phyloP scores from a whole-genome alignment of 53 echinoderm and acorn worm species.

The Luidia sarsii region DNA sequence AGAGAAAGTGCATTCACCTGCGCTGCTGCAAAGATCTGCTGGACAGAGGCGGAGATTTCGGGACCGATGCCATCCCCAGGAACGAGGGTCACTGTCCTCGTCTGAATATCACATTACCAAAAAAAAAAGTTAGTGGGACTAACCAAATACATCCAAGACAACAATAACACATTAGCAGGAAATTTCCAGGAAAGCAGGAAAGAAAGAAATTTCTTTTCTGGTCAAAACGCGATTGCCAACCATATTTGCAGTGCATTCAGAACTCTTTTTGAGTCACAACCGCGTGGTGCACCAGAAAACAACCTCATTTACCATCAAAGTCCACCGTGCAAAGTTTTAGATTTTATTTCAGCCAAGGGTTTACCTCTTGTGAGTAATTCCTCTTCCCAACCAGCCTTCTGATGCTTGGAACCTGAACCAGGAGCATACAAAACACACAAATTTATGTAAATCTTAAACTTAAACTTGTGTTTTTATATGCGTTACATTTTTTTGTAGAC shows the following conservation, averaged over 20 bases:
- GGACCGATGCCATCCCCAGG: constrained; percentile 99
- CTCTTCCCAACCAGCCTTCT: constrained; percentile 38
- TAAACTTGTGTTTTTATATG: neutral
- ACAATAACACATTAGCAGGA: too few relatives aligned
- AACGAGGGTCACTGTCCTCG: constrained; percentile 86
- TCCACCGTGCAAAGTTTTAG: neutral
- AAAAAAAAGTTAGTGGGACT: too few relatives aligned
- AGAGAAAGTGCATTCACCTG: constrained; percentile 78
- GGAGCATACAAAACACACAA: neutral
- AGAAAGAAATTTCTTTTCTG: neutral
- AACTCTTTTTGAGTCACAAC: neutral
- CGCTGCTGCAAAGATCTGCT: constrained; percentile 89
- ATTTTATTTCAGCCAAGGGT: too few relatives aligned
- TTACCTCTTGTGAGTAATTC: constrained; percentile 55
- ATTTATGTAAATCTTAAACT: neutral
- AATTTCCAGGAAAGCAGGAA: neutral
- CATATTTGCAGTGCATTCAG: neutral
- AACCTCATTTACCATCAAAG: neutral
- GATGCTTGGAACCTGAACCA: constrained; percentile 37
- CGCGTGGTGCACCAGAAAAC: neutral
- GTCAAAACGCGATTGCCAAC: too few relatives aligned
- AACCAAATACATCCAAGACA: neutral
- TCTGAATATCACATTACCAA: too few relatives aligned
- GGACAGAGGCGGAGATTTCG: constrained; percentile 90
- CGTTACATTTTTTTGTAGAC: neutral